Percentiles rank a stretch among this genome's conserved stretches.
Evolutionary conservation across 1,140 invertebrate species (phyloP).

Genomic region (Drosophila kurseongensis): DNA sequence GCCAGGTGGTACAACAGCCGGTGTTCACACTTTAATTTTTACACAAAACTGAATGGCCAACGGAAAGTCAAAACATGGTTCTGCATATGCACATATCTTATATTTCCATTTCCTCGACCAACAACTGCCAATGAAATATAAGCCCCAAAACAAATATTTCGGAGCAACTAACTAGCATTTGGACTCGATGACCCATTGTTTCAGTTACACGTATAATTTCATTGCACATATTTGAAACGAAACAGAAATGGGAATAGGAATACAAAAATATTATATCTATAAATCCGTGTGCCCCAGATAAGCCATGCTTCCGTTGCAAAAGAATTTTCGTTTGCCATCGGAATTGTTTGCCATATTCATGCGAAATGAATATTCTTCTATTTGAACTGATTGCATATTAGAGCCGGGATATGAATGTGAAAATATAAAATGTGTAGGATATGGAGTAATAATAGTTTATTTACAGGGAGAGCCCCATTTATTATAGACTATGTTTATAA

Average conservation of each 20-base stretch:
- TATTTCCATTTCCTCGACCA: conserved; percentile 51
- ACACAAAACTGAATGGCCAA: conserved; percentile 23
- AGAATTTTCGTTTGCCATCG: conserved; percentile 23
- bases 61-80: conserved; percentile 30
- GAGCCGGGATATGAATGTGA: conserved; percentile 11
- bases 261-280: conserved; percentile 41
- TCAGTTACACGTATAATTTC: conserved; percentile 56
- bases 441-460: neutral
- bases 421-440: conserved; percentile 1
- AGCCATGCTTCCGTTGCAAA: conserved; percentile 34
- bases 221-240: conserved; percentile 33
- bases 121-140: conserved; percentile 11
- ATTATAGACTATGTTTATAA: neutral
- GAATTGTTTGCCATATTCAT: conserved; percentile 33
- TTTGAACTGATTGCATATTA: conserved; percentile 45
- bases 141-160: conserved; percentile 28
- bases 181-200: conserved; percentile 33
- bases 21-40: conserved; percentile 38
- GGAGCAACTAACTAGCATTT: conserved; percentile 44
- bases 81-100: conserved; percentile 25
- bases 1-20: conserved; percentile 30
- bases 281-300: conserved; percentile 50
- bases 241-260: conserved; percentile 10
- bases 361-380: conserved; percentile 37
- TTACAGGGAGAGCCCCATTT: neutral